phyloP scores from a whole-genome alignment of 2,113 vertebrate species.

The Prionailurus bengalensis region DNA sequence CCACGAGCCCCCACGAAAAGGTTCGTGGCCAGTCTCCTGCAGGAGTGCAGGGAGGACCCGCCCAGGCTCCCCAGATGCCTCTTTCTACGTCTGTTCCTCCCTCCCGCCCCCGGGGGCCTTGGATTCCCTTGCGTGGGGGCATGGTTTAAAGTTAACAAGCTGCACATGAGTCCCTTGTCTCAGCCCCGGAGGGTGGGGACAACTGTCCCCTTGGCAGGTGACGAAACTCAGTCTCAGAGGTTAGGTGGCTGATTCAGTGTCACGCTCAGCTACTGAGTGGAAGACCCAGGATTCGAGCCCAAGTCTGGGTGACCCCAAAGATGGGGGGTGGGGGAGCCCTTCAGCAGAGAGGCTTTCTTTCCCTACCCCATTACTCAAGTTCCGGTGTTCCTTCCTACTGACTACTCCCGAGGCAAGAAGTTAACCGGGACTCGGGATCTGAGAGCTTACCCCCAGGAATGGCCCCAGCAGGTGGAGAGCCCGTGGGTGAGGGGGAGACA shows the following conservation, averaged over 20 bases:
- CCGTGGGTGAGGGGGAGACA: neutral
- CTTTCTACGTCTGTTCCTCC: neutral
- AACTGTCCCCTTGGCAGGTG: neutral
- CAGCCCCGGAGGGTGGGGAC: neutral
- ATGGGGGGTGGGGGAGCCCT: neutral
- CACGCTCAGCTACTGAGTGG: neutral
- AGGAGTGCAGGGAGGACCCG: neutral
- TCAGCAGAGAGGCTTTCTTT: neutral
- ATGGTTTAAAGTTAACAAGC: neutral
- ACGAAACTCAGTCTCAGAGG: neutral
- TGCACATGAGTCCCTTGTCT: neutral
- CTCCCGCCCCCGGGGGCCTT: rapidly evolving
- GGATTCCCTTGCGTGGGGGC: neutral
- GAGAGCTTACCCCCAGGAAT: neutral
- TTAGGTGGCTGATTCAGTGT: neutral
- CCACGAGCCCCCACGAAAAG: rapidly evolving
- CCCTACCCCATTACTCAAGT: neutral
- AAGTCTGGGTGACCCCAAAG: neutral
- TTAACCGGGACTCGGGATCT: rapidly evolving
- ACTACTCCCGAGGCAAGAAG: neutral
- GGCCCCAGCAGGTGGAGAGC: neutral
- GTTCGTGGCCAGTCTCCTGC: neutral
- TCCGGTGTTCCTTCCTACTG: neutral
- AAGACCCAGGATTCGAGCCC: neutral
- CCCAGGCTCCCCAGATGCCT: neutral